Conservation (phyloP, 2,888 invertebrate species). For the Ophonus ardosiacus region DNA sequence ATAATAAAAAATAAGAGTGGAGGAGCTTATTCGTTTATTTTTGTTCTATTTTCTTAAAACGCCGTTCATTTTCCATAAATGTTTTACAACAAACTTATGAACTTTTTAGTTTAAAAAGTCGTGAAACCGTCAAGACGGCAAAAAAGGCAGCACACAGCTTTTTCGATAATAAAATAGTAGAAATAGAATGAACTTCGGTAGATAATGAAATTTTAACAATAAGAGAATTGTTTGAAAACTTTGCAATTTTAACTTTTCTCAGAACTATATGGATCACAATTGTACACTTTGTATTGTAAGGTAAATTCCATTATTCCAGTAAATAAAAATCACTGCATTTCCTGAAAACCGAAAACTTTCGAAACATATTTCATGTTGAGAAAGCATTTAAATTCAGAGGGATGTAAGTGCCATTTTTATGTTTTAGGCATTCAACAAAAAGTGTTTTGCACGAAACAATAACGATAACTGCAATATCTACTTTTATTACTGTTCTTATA, state of each 20-base stretch:
- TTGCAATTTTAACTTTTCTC: conserved; percentile 53
- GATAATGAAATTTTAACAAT: conserved; percentile 62
- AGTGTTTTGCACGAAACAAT: too few species aligned
- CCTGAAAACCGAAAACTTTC: background rate
- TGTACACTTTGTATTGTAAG: conserved; percentile 44
- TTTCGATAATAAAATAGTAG: conserved; percentile 53
- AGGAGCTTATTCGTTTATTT: too few species aligned
- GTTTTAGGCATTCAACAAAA: background rate
- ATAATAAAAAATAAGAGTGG: too few species aligned
- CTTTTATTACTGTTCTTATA: too few species aligned
- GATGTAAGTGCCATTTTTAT: background rate
- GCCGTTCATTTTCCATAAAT: background rate
- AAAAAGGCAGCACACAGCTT: conserved; percentile 32
- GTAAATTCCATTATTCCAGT: conserved; percentile 30
- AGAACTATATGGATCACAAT: conserved; percentile 29
- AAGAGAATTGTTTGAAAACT: conserved; percentile 60
- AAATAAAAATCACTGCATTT: conserved; percentile 18
- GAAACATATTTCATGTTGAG: background rate
- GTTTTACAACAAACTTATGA: conserved; percentile 30
- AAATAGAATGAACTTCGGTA: conserved; percentile 54
- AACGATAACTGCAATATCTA: too few species aligned
- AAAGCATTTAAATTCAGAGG: too few species aligned
- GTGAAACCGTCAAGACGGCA: conserved; percentile 18
- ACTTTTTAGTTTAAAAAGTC: conserved; percentile 46
- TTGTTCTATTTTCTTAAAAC: background rate